Base-by-base conservation (phyloP, 2,113 vertebrate species). In the Muntiacus muntjak region DNA sequence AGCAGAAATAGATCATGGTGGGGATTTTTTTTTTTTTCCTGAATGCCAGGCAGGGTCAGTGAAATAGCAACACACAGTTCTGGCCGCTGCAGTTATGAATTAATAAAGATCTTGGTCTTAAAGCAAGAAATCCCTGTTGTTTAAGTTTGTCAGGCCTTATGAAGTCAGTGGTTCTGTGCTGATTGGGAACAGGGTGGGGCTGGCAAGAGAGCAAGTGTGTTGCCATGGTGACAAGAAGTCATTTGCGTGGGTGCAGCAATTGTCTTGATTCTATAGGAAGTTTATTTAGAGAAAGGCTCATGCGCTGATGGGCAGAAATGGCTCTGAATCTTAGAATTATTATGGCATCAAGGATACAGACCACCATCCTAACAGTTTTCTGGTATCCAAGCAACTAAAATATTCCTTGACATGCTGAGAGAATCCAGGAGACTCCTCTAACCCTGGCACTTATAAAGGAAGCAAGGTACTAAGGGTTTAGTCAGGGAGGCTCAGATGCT, bases 201-300 rank as follows among this genome's bases (percentile, higher is more conserved):
- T 40, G 90, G 95, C 64, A 87, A 97, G 64, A 83, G 47, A 98
- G 96, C 81, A 96, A 97, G 67, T 97, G 50, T 84, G 98, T 95
- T 98, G 95, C 89, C 96, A 95, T 67, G 97, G 98, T 85, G 97
- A 98, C 98, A 96, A 1, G 47, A 98, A 98, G 97, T 98, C 90
- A 97, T 97, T 97, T 96, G 98, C 36, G 95, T 98, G 97, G 98
- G 98, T 5, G 33, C 47, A 85, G 0, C 2, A 90, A 91, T 96
- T 97, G 94, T 98, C 98, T 98, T 95, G 97, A 98, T 97, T 98
- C 98, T 95, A 98, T 95, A 98, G 93, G 94, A 98, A 97, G 97
- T 98, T 98, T 98, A 98, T 98, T 98, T 98, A 98, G 96, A 97
- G 86, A 50, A 1, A 98, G 92, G 88, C 97, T 98, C 94, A 97